phyloP scores from a whole-genome alignment of 2,888 invertebrate genomes.

The Caradrina clavipalpis region DNA sequence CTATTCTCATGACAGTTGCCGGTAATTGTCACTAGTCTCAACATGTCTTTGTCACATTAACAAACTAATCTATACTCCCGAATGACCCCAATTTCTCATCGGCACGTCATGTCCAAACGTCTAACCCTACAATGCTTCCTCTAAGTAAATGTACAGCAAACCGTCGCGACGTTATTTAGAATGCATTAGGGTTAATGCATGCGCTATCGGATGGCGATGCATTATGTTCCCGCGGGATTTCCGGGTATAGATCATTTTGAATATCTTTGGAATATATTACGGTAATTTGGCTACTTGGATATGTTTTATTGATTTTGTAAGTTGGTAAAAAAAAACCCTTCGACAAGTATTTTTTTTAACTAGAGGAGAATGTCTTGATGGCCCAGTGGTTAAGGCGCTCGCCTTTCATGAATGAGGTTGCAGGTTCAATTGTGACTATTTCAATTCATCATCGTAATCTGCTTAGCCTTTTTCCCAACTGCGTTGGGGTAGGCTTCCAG shows the following conservation, averaged over 20 bases:
- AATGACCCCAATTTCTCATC: conserved; percentile 9
- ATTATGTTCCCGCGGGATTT: conserved; percentile 53
- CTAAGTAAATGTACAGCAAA: conserved; percentile 41
- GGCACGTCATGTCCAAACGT: conserved; percentile 43
- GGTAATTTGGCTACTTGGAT: conserved; percentile 20
- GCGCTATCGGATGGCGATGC: conserved; percentile 55
- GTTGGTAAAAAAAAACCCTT: too few relatives aligned
- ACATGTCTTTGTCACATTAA: conserved; percentile 14
- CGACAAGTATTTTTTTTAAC: too few relatives aligned
- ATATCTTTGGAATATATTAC: conserved; percentile 51
- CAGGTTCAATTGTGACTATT: too few relatives aligned
- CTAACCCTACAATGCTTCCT: conserved; percentile 26
- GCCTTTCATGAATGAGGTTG: too few relatives aligned
- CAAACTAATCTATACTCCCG: neutral
- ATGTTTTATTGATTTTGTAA: neutral
- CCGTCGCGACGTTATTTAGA: conserved; percentile 50
- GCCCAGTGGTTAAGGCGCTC: too few relatives aligned
- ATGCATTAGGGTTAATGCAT: conserved; percentile 64
- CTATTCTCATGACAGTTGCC: neutral
- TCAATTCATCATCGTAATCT: too few relatives aligned
- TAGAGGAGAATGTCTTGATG: too few relatives aligned
- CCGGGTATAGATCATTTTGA: conserved; percentile 53
- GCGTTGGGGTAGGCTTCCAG: too few relatives aligned
- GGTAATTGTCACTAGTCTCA: neutral
- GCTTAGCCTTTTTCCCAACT: too few relatives aligned